These are phyloP conservation scores for Lumbricus terrestris DNA, from an alignment of 2,888 invertebrate genomes.

Conservation along the genomic window DNA sequence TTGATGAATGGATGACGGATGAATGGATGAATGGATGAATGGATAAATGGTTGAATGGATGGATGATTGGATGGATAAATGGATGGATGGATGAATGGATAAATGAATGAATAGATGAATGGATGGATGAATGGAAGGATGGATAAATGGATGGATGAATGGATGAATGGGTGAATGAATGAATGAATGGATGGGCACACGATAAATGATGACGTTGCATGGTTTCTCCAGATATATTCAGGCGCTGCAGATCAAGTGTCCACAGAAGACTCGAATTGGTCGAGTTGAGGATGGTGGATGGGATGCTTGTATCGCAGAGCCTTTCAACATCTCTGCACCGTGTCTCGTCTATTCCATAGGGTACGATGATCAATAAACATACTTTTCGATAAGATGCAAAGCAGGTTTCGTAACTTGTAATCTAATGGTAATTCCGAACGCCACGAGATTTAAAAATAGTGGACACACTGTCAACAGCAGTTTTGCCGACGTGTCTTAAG, in stretches of 20 bases:
- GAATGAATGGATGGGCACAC: background rate
- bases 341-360: constrained; percentile 26
- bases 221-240: constrained; percentile 9
- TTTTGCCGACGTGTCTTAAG: too few relatives aligned
- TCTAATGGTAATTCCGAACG: too few relatives aligned
- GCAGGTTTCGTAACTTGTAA: too few relatives aligned
- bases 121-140: background rate
- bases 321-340: constrained; percentile 19
- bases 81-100: background rate
- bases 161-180: background rate
- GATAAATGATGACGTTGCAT: too few relatives aligned
- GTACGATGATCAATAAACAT: background rate
- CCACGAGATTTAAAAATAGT: too few relatives aligned
- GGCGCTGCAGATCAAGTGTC: constrained; percentile 18
- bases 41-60: background rate
- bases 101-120: background rate
- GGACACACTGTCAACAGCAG: too few relatives aligned
- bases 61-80: background rate
- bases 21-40: background rate
- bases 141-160: background rate
- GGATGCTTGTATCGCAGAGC: constrained; percentile 15
- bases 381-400: too few relatives aligned
- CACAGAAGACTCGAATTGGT: background rate
- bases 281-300: background rate
- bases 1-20: too few relatives aligned